Conservation (phyloP, 2,797 vertebrate genomes). For the Galago senegalensis region DNA sequence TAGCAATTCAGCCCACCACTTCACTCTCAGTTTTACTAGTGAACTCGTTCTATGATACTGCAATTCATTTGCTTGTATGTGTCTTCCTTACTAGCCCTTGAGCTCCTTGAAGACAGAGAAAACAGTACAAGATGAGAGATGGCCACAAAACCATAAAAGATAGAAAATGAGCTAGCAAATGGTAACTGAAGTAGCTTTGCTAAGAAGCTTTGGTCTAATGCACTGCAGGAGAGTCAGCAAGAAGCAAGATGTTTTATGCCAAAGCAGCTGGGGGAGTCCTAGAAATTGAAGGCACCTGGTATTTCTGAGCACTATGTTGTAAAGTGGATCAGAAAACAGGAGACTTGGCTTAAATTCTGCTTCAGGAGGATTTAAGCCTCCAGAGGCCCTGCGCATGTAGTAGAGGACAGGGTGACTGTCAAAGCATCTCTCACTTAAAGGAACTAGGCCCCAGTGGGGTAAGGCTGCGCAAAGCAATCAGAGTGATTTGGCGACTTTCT, state of each 20-base stretch:
- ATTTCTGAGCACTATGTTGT: neutral
- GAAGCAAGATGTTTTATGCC: neutral
- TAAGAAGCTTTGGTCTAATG: neutral
- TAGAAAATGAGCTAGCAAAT: neutral
- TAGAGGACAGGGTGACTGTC: neutral
- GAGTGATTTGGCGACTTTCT: neutral
- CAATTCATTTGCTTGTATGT: neutral
- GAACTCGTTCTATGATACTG: neutral
- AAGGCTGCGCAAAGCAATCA: fast-evolving
- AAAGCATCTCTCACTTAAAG: neutral
- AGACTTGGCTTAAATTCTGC: neutral
- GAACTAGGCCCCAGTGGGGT: neutral
- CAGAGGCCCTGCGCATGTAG: fast-evolving
- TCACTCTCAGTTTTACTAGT: neutral
- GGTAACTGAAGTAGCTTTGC: neutral
- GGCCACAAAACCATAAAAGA: neutral
- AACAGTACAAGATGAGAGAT: neutral
- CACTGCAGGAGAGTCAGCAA: too few species aligned
- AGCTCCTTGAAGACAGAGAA: neutral
- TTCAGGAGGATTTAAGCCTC: neutral
- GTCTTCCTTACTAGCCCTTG: neutral
- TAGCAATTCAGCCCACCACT: neutral
- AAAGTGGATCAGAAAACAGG: neutral
- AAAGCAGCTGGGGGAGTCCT: too few species aligned
- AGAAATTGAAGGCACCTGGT: neutral